These are phyloP conservation scores for Macropus fuliginosus DNA, from an alignment of 2,797 vertebrate genomes.

Conservation along the genomic window DNA sequence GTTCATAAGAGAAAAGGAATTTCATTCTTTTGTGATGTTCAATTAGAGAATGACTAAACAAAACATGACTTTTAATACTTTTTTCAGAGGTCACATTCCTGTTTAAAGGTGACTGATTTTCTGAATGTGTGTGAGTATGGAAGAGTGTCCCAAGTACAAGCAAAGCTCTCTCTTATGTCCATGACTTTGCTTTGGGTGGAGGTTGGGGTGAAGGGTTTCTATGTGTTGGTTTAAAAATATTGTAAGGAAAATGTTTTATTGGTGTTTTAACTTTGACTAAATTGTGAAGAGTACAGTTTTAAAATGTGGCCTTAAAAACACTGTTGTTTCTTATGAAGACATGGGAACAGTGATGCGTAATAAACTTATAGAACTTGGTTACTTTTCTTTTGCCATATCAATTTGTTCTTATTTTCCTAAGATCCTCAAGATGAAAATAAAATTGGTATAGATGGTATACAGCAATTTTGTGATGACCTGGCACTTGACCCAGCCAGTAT, in stretches of 20 bases:
- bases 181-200: background rate
- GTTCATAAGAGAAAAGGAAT: constrained; percentile 51
- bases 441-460: constrained; percentile 98
- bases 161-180: constrained; percentile 2
- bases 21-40: constrained; percentile 27
- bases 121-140: constrained; percentile 42
- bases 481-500: constrained; percentile 96
- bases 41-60: constrained; percentile 50
- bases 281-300: background rate
- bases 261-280: background rate
- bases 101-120: constrained; percentile 45
- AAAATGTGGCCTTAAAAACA: background rate
- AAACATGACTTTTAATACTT: constrained; percentile 35
- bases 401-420: constrained; percentile 79
- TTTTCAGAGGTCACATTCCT: constrained; percentile 36
- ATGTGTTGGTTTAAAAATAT: background rate
- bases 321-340: background rate
- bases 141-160: constrained; percentile 34
- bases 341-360: constrained; percentile 9
- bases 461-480: constrained; percentile 97
- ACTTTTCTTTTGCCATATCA: background rate
- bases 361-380: background rate
- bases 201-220: background rate
- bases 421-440: constrained; percentile 99
- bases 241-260: background rate